Conservation (phyloP, 2,888 invertebrate species). For the Megaustenia siamemsis region DNA sequence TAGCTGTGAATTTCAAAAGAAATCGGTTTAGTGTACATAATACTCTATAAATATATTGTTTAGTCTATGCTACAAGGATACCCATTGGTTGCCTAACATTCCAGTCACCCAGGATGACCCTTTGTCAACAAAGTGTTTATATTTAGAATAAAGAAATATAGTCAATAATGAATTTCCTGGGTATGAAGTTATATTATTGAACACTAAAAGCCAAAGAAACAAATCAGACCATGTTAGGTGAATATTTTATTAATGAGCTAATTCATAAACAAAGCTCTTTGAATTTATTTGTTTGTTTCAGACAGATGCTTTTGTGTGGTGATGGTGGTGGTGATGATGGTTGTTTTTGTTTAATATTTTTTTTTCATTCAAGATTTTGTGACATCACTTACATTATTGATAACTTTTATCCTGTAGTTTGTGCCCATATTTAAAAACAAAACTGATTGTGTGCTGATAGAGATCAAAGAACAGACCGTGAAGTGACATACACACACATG, state of each 20-base stretch:
- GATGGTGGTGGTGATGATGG: constrained; percentile 31
- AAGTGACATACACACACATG: too few relatives aligned
- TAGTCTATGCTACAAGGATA: constrained; percentile 16
- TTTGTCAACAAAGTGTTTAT: constrained; percentile 29
- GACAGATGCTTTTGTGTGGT: constrained; percentile 30
- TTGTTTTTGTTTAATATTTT: not conserved
- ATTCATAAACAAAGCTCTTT: constrained; percentile 12
- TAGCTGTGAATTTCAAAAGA: not conserved
- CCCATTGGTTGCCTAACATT: constrained; percentile 36
- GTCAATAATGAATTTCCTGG: not conserved
- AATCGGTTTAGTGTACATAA: not conserved
- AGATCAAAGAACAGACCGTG: constrained; percentile 35
- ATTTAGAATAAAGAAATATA: constrained; percentile 8
- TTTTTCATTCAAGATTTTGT: constrained; percentile 46
- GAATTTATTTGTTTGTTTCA: not conserved
- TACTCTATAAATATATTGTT: not conserved
- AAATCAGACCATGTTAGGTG: not conserved
- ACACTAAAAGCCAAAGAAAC: constrained; percentile 2
- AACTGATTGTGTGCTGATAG: constrained; percentile 7
- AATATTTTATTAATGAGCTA: not conserved
- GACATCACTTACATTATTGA: constrained; percentile 24
- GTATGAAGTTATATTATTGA: not conserved
- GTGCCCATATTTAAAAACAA: not conserved
- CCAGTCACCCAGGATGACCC: constrained; percentile 34
- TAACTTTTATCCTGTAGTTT: constrained; percentile 2